Conservation (phyloP, 2,797 vertebrate species). For the Thripadectes ignobilis region DNA sequence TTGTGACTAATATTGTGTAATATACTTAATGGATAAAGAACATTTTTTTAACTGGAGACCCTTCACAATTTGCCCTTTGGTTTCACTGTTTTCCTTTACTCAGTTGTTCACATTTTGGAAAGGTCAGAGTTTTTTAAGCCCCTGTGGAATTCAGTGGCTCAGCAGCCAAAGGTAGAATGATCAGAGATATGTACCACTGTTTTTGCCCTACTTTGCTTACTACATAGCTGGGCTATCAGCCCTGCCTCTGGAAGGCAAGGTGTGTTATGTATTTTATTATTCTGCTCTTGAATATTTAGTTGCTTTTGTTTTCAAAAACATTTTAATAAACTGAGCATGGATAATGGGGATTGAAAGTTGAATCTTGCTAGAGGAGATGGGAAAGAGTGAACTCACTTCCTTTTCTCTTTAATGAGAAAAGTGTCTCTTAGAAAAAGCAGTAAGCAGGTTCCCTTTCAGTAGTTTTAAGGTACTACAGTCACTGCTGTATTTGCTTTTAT, state of each 20-base stretch:
- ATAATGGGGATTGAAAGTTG: neutral
- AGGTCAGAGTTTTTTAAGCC: neutral
- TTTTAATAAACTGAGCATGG: neutral
- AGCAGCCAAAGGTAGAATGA: neutral
- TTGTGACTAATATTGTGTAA: neutral
- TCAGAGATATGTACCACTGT: neutral
- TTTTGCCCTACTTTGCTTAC: neutral
- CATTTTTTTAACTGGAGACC: neutral
- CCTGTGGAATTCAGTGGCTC: neutral
- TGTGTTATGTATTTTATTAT: neutral
- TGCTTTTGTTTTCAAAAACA: neutral
- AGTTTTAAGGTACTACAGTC: neutral
- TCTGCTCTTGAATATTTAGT: neutral
- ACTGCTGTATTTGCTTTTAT: neutral
- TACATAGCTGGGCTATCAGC: neutral
- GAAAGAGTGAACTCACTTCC: neutral
- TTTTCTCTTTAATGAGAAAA: neutral
- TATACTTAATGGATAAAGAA: neutral
- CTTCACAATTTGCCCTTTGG: neutral
- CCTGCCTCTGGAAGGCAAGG: neutral
- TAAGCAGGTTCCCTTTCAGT: neutral
- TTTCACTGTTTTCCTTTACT: neutral
- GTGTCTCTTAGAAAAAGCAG: neutral
- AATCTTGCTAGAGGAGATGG: neutral
- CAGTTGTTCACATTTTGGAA: neutral